A percentile compares a stretch with the other conserved stretches of the same genome.
Evolutionary conservation across 2,888 invertebrate species (phyloP).

Genomic region (Neelides folsomi): DNA sequence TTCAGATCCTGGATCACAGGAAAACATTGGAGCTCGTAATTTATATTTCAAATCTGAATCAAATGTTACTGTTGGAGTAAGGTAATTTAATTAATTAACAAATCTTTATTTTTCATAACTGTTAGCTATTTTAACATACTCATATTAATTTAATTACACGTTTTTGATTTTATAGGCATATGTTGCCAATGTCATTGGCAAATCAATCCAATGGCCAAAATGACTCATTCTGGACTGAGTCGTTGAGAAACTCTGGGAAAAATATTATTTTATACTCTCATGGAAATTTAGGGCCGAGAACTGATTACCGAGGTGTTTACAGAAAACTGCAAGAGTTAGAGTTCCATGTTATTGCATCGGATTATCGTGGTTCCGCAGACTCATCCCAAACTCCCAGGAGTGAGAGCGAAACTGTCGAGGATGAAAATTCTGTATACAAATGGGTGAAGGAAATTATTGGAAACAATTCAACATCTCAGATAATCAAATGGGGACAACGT

Average conservation of each 20-base stretch:
- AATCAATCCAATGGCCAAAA: conserved; percentile 15
- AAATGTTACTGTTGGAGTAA: conserved; percentile 45
- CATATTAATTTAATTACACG: no score
- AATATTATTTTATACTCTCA: conserved; percentile 56
- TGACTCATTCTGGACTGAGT: conserved; percentile 39
- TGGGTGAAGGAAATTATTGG: conserved; percentile 54
- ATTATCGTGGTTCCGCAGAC: conserved; percentile 49
- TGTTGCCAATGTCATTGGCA: conserved; percentile 26
- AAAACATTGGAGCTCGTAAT: conserved; percentile 50
- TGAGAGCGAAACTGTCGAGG: conserved; percentile 71
- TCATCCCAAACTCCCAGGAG: conserved; percentile 49
- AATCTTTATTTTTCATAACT: no score
- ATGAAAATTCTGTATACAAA: conserved; percentile 60
- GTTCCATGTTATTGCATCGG: conserved; percentile 60
- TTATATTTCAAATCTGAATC: conserved; percentile 50
- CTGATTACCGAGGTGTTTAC: conserved; percentile 55
- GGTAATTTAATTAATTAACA: conserved; percentile 45
- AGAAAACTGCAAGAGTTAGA: conserved; percentile 52
- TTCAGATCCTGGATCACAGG: conserved; percentile 45
- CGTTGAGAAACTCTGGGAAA: conserved; percentile 41
- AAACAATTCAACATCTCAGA: conserved; percentile 41
- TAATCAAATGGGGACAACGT: conserved; percentile 95
- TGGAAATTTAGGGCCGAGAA: conserved; percentile 60
- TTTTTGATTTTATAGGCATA: conserved; percentile 18
- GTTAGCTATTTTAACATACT: no score